These are phyloP conservation scores for Ceratosolen fusciceps DNA, from an alignment of 1,140 invertebrate genomes.

Conservation along the genomic window DNA sequence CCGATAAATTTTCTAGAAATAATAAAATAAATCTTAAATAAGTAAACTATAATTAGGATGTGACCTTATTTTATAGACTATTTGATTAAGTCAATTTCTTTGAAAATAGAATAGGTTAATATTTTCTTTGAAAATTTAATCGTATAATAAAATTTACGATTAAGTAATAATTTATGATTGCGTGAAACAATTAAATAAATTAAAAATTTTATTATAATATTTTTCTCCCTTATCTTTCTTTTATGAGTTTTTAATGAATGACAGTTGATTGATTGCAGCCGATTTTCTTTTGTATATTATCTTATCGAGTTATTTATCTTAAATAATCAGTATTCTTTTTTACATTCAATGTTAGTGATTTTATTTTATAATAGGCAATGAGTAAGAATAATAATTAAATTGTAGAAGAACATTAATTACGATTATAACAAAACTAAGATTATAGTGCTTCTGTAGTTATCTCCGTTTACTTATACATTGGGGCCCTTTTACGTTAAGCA, in stretches of 20 bases:
- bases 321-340: too few relatives aligned
- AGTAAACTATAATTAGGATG: not conserved
- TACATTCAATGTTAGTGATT: not conserved
- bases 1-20: not conserved
- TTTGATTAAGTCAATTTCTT: not conserved
- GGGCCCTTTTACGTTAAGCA: not conserved
- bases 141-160: slow-evolving; percentile 23
- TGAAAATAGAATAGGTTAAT: slow-evolving; percentile 18
- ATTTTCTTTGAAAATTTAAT: slow-evolving; percentile 22
- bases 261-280: not conserved
- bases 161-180: slow-evolving; percentile 5
- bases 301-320: not conserved
- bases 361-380: not conserved
- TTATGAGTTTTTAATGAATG: slow-evolving; percentile 5
- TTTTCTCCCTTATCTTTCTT: not conserved
- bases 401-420: not conserved
- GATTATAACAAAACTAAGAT: not conserved
- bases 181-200: too few relatives aligned
- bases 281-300: not conserved
- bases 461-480: not conserved
- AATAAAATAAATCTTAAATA: not conserved
- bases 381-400: not conserved
- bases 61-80: slow-evolving; percentile 10
- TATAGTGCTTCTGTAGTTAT: not conserved
- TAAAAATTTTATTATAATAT: slow-evolving; percentile 4